A percentile compares a stretch with the other conserved stretches of the same genome.
Evolutionary conservation across 2,797 vertebrate species (phyloP).

Genomic region (Enoplosus armatus): DNA sequence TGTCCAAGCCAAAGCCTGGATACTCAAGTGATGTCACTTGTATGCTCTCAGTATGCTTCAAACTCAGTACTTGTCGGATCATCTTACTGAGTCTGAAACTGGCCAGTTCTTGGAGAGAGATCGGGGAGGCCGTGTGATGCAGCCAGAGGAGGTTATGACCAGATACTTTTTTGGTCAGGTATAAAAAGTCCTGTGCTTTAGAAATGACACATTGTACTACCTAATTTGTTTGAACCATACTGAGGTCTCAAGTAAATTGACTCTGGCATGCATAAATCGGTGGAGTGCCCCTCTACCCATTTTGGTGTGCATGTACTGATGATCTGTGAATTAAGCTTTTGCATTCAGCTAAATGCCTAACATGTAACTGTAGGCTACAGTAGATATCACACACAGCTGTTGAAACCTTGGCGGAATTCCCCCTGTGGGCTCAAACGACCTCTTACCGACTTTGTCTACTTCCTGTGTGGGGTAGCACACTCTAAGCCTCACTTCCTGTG

Average conservation of each 20-base stretch:
- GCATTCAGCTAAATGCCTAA: conserved; percentile 1
- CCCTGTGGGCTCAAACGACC: conserved; percentile 54
- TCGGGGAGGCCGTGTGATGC: background rate
- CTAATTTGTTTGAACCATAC: background rate
- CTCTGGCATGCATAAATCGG: background rate
- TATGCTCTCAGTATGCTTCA: background rate
- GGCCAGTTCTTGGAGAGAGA: background rate
- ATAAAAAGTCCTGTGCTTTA: background rate
- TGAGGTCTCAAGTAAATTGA: background rate
- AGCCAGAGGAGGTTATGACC: background rate
- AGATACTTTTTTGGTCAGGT: too few species aligned
- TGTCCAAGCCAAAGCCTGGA: background rate
- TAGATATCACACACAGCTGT: conserved; percentile 54
- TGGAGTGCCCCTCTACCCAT: background rate
- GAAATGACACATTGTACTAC: background rate
- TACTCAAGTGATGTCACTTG: background rate
- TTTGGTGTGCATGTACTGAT: background rate
- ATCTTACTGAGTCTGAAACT: background rate
- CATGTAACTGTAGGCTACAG: conserved; percentile 39
- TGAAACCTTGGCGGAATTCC: conserved; percentile 64
- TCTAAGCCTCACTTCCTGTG: conserved; percentile 62
- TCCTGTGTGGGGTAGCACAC: conserved; percentile 65
- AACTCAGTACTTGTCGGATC: background rate
- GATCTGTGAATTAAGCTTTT: background rate
- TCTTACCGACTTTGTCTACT: conserved; percentile 68